These are phyloP conservation scores for Pelvicachromis taeniatus DNA, from an alignment of 2,113 vertebrate genomes.

Conservation along the genomic window DNA sequence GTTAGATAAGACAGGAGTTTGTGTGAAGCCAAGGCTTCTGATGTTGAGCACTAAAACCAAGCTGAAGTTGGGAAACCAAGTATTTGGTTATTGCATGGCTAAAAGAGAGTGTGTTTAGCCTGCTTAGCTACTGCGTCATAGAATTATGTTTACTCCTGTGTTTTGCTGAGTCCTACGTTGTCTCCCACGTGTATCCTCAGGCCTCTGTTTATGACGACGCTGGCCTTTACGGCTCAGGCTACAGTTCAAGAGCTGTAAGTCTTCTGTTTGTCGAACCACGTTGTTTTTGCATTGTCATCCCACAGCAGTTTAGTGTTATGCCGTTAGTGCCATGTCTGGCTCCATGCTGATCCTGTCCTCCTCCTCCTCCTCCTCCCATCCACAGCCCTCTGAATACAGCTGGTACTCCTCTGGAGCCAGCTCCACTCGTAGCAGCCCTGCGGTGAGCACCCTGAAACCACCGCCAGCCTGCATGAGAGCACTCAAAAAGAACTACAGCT, in stretches of 20 bases:
- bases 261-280: background rate
- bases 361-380: background rate
- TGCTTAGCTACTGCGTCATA: background rate
- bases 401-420: constrained; percentile 85
- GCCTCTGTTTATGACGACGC: constrained; percentile 77
- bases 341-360: constrained; percentile 48
- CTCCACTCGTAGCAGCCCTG: constrained; percentile 86
- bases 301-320: background rate
- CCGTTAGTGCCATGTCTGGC: constrained; percentile 5
- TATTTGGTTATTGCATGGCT: background rate
- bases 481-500: background rate
- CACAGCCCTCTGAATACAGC: constrained; percentile 90
- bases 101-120: background rate
- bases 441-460: constrained; percentile 78
- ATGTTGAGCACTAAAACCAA: background rate
- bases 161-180: constrained; percentile 46
- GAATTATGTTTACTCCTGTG: background rate
- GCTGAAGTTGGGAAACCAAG: background rate
- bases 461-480: constrained; percentile 32
- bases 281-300: constrained; percentile 4
- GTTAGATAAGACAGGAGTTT: constrained; percentile 1
- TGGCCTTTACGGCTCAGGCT: constrained; percentile 75
- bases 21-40: background rate
- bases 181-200: constrained; percentile 69
- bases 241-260: constrained; percentile 85